Conservation (phyloP, 2,797 vertebrate genomes). For the Leucoraja ocellata region DNA sequence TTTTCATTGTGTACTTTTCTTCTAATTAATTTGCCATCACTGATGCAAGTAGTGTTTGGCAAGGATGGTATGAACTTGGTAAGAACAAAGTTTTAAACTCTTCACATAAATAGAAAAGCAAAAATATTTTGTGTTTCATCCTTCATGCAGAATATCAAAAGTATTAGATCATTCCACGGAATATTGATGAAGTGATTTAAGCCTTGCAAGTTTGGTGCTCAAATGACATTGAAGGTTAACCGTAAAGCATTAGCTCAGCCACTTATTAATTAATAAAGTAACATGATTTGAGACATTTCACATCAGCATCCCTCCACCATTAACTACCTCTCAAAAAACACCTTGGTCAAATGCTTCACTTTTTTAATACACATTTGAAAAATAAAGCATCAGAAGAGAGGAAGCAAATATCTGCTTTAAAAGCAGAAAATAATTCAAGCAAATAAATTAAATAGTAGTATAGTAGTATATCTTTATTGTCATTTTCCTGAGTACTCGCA, state of each 20-base stretch:
- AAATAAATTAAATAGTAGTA: not conserved
- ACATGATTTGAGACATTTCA: not conserved
- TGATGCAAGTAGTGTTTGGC: not conserved
- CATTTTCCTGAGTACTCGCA: too few relatives aligned
- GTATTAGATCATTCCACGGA: not conserved
- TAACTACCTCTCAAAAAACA: not conserved
- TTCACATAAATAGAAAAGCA: not conserved
- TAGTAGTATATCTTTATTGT: too few relatives aligned
- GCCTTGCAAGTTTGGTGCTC: not conserved
- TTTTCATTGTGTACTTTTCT: not conserved
- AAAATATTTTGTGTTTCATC: not conserved
- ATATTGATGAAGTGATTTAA: not conserved
- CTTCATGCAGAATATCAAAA: not conserved
- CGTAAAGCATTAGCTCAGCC: not conserved
- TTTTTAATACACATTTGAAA: not conserved
- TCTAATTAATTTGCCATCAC: not conserved
- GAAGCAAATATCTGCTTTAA: not conserved
- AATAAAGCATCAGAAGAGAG: not conserved
- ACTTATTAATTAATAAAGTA: not conserved
- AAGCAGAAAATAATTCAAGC: not conserved
- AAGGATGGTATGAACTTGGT: not conserved
- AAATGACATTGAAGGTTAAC: not conserved
- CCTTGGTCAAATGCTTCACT: too few relatives aligned
- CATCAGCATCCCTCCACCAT: not conserved
- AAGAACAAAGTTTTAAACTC: not conserved